Base-by-base conservation (phyloP, 2,888 invertebrate species). In the Cylloceria caligata region DNA sequence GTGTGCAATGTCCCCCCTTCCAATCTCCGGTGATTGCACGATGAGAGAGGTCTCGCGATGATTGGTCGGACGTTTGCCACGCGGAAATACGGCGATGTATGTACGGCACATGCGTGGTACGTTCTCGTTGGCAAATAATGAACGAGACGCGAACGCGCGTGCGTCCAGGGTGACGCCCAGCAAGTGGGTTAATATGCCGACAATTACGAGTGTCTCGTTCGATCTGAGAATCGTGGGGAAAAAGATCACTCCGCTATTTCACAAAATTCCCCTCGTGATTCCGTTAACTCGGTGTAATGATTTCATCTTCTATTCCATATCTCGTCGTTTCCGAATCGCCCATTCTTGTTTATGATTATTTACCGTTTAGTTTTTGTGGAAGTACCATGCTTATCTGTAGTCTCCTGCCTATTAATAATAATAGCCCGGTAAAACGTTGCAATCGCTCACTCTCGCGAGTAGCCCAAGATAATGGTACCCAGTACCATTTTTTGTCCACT, bases 101-200 rank as follows among this genome's bases (percentile, higher is more conserved):
- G 16, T 30, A 78, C 64, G 13, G 52, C 52, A 62, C 79, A 42
- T 39, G 78, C 71, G 71, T 64, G 30, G 55, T 57, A 60, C 45
- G 71, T 13, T 55, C 55, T 39, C 42, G 60, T 57, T 30, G 60
- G 30, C 36, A 57, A 67, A 60, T 71, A 69, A 68, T 39, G 27
- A 52, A 62, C 49, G 73, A 73, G 62, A 47, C 80, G 71, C 80
- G 81, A 36, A 80, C 79, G 85, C 88, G 82, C 88, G 82, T 81
- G 86, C 84, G 83, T 75, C 78, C 52, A 57, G 73, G 87, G 88
- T 88, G 88, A 89, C 89, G 89, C 89, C 89, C 84, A 64, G 69
- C 88, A 89, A 89, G 87, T 89, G 89, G 88, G 89, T 89, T 89
- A 89, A 89, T n/a, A n/a, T 88, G 85, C 88, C 87, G 86, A 88